Evolutionary conservation across 2,888 invertebrate species (phyloP).

Genomic region (Tetrapedia diversipes): DNA sequence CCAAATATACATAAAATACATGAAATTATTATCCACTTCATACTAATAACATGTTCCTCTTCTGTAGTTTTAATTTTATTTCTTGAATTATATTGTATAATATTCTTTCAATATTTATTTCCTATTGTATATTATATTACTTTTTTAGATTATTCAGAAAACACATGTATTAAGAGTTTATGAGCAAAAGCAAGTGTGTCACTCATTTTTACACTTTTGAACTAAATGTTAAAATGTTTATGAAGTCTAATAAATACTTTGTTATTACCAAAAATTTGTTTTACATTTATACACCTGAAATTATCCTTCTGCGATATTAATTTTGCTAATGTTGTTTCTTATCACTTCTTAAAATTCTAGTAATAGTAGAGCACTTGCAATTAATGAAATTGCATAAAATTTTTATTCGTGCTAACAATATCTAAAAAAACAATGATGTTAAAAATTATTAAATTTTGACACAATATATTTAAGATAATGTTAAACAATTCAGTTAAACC

Average conservation of each 20-base stretch:
- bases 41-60: conserved; percentile 40
- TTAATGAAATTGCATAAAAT: conserved; percentile 2
- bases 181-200: neutral
- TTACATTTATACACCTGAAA: neutral
- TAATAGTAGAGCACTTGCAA: neutral
- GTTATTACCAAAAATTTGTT: neutral
- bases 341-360: neutral
- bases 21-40: conserved; percentile 88
- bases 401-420: neutral
- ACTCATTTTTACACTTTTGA: neutral
- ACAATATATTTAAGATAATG: neutral
- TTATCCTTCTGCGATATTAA: neutral
- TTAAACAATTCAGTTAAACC: neutral
- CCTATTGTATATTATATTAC: neutral
- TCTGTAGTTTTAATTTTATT: neutral
- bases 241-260: neutral
- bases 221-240: neutral
- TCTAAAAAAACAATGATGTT: neutral
- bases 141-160: conserved; percentile 13
- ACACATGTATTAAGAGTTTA: neutral
- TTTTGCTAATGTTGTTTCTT: neutral
- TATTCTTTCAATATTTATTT: conserved; percentile 8
- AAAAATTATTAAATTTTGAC: neutral
- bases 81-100: conserved; percentile 2
- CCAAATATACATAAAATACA: conserved; percentile 91